Conservation (phyloP, 2,888 invertebrate genomes). For the Cheilosia vernalis region DNA sequence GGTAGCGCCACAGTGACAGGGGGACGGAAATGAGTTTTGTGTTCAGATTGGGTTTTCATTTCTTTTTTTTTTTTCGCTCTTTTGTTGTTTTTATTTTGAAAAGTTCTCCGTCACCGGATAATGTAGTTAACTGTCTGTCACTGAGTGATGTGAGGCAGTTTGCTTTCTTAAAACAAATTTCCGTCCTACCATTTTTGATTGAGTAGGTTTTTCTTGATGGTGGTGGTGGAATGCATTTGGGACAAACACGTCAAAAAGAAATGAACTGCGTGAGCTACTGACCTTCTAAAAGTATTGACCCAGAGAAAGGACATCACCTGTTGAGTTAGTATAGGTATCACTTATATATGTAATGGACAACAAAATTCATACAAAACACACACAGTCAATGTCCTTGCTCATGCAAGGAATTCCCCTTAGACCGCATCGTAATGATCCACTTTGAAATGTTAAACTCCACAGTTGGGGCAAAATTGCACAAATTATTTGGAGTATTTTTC, state of each 20-base stretch:
- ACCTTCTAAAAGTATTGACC: no score
- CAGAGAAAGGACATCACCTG: no score
- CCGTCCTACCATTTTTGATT: no score
- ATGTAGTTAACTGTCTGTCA: not conserved
- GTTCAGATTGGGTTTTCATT: constrained; percentile 41
- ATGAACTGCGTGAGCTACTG: no score
- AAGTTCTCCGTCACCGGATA: constrained; percentile 15
- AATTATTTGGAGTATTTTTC: constrained; percentile 28
- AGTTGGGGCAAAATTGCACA: constrained; percentile 6
- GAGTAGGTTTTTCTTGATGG: no score
- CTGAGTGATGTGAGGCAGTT: constrained; percentile 4
- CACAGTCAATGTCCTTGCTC: not conserved
- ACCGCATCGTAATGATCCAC: constrained; percentile 8
- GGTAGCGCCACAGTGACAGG: constrained; percentile 42
- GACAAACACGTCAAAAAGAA: no score
- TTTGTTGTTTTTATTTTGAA: constrained; percentile 15
- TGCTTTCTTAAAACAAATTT: not conserved
- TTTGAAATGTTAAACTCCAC: constrained; percentile 41
- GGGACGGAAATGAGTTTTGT: constrained; percentile 59
- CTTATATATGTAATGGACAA: not conserved
- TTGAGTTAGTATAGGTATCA: no score
- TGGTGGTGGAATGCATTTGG: no score
- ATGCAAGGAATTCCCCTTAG: not conserved
- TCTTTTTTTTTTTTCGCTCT: constrained; percentile 1
- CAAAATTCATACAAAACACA: not conserved